Conservation (phyloP, 2,797 vertebrate species). For the Eulemur coronatus region DNA sequence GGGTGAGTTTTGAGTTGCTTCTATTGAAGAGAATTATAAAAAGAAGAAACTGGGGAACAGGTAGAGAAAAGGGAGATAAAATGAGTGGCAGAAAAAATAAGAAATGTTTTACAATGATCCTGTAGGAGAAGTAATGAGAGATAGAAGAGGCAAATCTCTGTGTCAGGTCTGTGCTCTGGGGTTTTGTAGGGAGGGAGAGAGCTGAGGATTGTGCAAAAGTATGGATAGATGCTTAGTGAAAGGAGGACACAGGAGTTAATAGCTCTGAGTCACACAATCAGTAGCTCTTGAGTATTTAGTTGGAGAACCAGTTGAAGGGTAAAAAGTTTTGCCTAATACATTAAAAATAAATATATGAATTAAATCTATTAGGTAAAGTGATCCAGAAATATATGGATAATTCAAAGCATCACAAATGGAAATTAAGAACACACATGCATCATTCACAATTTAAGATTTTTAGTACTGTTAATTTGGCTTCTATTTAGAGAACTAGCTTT, state of each 20-base stretch:
- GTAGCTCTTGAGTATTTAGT: background rate
- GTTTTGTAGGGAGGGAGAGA: background rate
- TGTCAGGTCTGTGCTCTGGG: background rate
- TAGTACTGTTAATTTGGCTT: background rate
- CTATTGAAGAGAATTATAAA: background rate
- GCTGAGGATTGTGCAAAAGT: background rate
- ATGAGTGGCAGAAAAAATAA: background rate
- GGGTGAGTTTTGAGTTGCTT: background rate
- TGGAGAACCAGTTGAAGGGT: background rate
- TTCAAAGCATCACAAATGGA: background rate
- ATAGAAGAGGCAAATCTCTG: background rate
- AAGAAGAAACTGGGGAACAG: background rate
- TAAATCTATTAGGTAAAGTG: background rate
- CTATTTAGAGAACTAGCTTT: background rate
- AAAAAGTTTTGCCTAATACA: background rate
- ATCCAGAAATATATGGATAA: constrained; percentile 5
- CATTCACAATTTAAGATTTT: constrained; percentile 34
- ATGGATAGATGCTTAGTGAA: background rate
- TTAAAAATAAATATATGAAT: constrained; percentile 11
- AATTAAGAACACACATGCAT: background rate
- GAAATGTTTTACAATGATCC: background rate
- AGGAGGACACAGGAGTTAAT: background rate
- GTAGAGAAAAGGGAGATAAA: background rate
- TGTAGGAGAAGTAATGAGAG: background rate
- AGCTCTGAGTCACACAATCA: background rate